Evolutionary conservation across 2,113 vertebrate genomes (phyloP), one percentile per base, ranked within the genome.

Genomic region (Paradoxurus hermaphroditus): DNA sequence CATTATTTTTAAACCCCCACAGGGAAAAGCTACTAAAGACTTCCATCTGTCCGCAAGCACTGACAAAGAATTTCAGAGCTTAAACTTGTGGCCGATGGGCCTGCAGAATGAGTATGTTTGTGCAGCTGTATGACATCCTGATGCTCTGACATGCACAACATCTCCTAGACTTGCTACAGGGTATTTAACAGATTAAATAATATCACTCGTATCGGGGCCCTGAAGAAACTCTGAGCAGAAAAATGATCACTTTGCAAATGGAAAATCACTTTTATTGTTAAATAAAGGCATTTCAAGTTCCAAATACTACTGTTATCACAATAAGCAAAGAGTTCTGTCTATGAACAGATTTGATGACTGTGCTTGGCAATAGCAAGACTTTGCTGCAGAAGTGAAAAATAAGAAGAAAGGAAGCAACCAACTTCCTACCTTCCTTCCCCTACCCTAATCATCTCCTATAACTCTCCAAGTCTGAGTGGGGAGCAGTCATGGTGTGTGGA

Each of bases 41-140:
- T 95, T 98, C 90, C 70, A 97, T 96, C 68, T 91, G 97, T 90
- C 97, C 97, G 68, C 81, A 72, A 75, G 91, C 51, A 6, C 3
- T 77, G 95, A 95, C 93, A 94, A 84, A 98, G 94, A 97, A 98
- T 96, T 98, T 97, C 39, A 92, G 94, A 98, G 93, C 62, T 97
- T 85, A 49, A 98, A 95, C 90, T 78, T 25, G 39, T 6, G 39
- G 11, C 1, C 21, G 94, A 85, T 9, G 89, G 95, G 88, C 85
- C 95, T 90, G 68, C 62, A 97, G 97, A 97, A 98, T 62, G 93
- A 93, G 68, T 34, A 81, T 91, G 92, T 97, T 98, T 98, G 97
- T 97, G 97, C 97, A 99, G 98, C 98, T 98, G 97, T 81, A 82
- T 73, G 96, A 92, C 97, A 98, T 96, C 90, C 94, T 83, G 84